phyloP scores from a whole-genome alignment of 2,113 vertebrate genomes.

The Tylochromis polylepis region DNA sequence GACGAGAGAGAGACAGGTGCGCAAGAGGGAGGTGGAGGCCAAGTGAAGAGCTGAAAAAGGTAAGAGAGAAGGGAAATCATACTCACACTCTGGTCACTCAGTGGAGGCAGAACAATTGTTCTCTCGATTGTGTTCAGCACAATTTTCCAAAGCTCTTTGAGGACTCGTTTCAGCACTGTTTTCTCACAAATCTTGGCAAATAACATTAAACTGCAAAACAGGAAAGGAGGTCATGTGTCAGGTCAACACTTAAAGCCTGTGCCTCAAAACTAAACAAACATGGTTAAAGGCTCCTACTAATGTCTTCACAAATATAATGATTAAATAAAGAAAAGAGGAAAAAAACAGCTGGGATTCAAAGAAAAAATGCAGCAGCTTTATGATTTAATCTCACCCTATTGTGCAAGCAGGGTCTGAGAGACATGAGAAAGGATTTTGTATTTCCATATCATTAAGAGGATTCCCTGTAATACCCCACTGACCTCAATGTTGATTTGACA shows the following conservation, averaged over 20 bases:
- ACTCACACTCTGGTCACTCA: constrained; percentile 93
- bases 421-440: constrained; percentile 59
- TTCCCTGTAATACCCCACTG: constrained; percentile 66
- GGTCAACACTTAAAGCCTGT: not conserved
- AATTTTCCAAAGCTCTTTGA: constrained; percentile 96
- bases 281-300: not conserved
- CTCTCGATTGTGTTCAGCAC: constrained; percentile 94
- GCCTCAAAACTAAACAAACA: not conserved
- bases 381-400: constrained; percentile 52
- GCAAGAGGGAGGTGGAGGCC: not conserved
- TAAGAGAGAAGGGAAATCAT: not conserved
- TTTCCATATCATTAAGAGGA: constrained; percentile 71
- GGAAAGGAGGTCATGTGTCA: constrained; percentile 16
- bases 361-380: constrained; percentile 24
- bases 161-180: constrained; percentile 91
- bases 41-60: not conserved
- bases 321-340: not conserved
- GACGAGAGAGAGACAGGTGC: constrained; percentile 6
- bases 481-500: constrained; percentile 62
- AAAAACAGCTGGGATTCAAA: constrained; percentile 25
- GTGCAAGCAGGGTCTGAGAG: constrained; percentile 36
- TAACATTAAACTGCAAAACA: constrained; percentile 83
- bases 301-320: not conserved
- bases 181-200: constrained; percentile 99
- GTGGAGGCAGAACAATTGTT: constrained; percentile 90